These are phyloP conservation scores for Ochropacha duplaris DNA, from an alignment of 2,888 invertebrate species.

Conservation along the genomic window DNA sequence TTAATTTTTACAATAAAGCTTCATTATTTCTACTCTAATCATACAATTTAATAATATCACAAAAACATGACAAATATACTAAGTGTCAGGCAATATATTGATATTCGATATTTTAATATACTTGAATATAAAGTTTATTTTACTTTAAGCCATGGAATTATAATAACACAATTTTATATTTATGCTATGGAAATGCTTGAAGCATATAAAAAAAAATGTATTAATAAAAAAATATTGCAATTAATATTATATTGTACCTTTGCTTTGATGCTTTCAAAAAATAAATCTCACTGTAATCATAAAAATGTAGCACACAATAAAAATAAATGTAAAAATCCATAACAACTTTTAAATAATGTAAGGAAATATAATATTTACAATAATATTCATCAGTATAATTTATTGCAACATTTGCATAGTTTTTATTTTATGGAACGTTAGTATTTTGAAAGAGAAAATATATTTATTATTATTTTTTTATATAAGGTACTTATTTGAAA, in stretches of 20 bases:
- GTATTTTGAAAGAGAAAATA: conserved; percentile 8
- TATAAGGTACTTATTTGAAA: conserved; percentile 29
- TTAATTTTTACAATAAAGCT: background rate
- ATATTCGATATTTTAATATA: background rate
- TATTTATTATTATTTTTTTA: conserved; percentile 14
- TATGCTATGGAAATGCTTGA: too few species aligned
- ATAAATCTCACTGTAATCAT: too few species aligned
- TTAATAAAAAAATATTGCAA: too few species aligned
- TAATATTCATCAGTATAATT: too few species aligned
- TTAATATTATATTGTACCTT: too few species aligned
- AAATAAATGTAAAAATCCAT: conserved; percentile 2
- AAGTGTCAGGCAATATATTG: background rate
- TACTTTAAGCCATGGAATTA: background rate
- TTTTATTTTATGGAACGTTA: background rate
- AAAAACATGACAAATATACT: conserved; percentile 47
- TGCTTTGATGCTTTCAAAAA: too few species aligned
- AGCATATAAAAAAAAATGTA: too few species aligned
- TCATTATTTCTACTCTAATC: background rate
- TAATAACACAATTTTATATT: too few species aligned
- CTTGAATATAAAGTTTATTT: background rate
- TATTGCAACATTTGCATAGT: too few species aligned
- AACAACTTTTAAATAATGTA: background rate
- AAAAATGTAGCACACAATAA: too few species aligned
- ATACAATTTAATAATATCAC: conserved; percentile 48
- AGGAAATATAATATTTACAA: conserved; percentile 8